Conservation (phyloP, 2,888 invertebrate species). For the Shargacucullia verbasci region DNA sequence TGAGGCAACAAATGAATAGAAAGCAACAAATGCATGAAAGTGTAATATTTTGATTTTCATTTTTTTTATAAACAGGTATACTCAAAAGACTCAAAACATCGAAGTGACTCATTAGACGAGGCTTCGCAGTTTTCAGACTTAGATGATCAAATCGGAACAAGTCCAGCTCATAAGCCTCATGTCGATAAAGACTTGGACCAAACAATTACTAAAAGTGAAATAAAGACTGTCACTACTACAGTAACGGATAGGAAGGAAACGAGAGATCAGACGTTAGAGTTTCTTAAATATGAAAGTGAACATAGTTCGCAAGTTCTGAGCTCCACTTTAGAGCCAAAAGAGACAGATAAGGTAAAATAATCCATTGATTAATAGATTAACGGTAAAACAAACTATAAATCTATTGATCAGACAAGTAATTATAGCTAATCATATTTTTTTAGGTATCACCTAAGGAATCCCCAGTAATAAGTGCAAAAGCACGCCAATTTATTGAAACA, state of each 20-base stretch:
- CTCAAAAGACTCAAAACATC: conserved; percentile 83
- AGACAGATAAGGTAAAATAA: conserved; percentile 73
- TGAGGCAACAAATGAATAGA: too few relatives aligned
- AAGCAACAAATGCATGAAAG: too few relatives aligned
- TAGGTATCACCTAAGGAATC: conserved; percentile 83
- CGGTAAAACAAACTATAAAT: conserved; percentile 6
- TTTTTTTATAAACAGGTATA: conserved; percentile 70
- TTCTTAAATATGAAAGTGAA: conserved; percentile 79
- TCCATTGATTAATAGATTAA: background rate
- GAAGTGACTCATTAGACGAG: conserved; percentile 86
- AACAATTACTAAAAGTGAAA: conserved; percentile 58
- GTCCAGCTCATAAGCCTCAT: conserved; percentile 75
- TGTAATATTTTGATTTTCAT: too few relatives aligned
- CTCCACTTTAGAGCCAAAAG: conserved; percentile 57
- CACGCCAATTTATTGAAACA: conserved; percentile 87
- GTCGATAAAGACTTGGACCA: conserved; percentile 65
- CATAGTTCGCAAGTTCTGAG: conserved; percentile 74
- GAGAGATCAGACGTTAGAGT: conserved; percentile 74
- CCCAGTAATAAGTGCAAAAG: conserved; percentile 86
- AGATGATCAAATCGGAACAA: conserved; percentile 83
- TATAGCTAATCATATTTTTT: conserved; percentile 18
- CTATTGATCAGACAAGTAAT: conserved; percentile 4
- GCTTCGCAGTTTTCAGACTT: conserved; percentile 86
- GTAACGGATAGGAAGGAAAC: conserved; percentile 58
- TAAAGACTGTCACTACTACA: conserved; percentile 58